Evolutionary conservation across 2,797 vertebrate species (phyloP), one percentile per base, ranked within the genome.

Genomic region (Pogoniulus pusillus): DNA sequence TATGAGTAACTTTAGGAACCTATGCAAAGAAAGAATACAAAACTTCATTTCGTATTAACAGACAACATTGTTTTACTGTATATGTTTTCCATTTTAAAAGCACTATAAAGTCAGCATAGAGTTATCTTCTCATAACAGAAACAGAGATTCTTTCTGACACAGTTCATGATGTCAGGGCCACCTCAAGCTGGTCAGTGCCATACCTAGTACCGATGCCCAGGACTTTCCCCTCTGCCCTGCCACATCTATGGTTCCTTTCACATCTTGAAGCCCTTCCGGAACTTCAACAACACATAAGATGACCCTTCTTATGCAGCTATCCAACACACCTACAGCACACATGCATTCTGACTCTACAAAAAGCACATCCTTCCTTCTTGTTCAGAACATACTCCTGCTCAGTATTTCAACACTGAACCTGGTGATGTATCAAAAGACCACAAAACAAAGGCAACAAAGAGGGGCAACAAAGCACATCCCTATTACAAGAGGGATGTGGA

Each of bases 1-100:
- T 99, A 93, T 99, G 98, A 39, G 99, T 99, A 86, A 99, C 98
- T 97, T 99, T 99, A 59, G 98, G 97, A 65, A 99, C 99, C 99
- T 99, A 93, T 70, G 23, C 32, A 74, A 74, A 90, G 65, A n/a
- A 82, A 20, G 30, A 75, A 65, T 4, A 59, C 4, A 43, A 57
- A 79, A 27, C 7, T 43, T n/a, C 5, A 30, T 58, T 78, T 68
- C 8, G 5, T 39, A 64, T 60, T 37, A 29, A 71, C 27, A 41
- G 70, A 64, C 32, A 84, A 13, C 20, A 41, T 0, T 41, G 35
- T 2, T 73, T 59, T 71, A 53, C 24, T 45, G 49, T 16, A 76
- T 5, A 12, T 1, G 16, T 43, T 87, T 83, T 69, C 55, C 47
- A 53, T 13, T 17, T 4, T 2, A 19, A 43, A 43, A 73, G 70